phyloP scores from a whole-genome alignment of 2,113 vertebrate genomes.

The Cisticola juncidis region DNA sequence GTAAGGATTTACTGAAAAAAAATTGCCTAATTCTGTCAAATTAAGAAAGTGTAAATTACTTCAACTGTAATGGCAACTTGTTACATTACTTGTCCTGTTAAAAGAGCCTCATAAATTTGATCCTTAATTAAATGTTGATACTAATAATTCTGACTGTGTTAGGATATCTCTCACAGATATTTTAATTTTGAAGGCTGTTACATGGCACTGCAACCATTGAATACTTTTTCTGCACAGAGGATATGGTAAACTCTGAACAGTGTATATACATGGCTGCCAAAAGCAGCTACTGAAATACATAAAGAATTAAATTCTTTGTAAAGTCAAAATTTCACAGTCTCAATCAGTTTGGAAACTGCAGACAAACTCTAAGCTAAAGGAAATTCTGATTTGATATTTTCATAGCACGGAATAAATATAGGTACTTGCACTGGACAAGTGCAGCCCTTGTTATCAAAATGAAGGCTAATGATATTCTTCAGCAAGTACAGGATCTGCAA shows the following conservation, averaged over 20 bases:
- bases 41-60: constrained; percentile 54
- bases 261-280: background rate
- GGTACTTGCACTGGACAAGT: background rate
- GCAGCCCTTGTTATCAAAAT: background rate
- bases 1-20: constrained; percentile 23
- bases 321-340: background rate
- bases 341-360: background rate
- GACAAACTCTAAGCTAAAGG: background rate
- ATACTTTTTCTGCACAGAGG: background rate
- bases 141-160: background rate
- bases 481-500: background rate
- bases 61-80: constrained; percentile 18
- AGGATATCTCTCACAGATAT: background rate
- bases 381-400: background rate
- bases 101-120: background rate
- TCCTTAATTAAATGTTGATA: constrained; percentile 50
- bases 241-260: background rate
- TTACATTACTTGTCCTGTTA: constrained; percentile 50
- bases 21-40: background rate
- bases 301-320: background rate
- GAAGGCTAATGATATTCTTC: background rate
- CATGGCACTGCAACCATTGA: background rate
- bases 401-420: background rate
- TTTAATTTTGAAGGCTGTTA: constrained; percentile 27
- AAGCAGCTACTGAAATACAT: background rate